Percentiles rank a stretch among this genome's conserved stretches.
phyloP scores from a whole-genome alignment of 2,797 vertebrate species.

The Sebastes flavidus region DNA sequence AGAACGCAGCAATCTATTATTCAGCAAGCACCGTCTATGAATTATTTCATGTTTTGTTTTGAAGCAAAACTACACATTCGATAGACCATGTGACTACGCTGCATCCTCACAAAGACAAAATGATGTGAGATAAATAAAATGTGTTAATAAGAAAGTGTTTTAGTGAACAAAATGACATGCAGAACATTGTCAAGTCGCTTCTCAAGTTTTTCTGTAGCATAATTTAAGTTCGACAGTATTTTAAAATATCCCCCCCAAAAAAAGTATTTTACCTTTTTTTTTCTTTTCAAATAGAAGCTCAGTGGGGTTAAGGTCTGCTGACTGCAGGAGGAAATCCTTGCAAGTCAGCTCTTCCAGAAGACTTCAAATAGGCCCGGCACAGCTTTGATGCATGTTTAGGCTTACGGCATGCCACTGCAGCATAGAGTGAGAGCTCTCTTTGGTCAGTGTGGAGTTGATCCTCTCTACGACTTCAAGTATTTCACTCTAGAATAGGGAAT shows the following conservation, averaged over 20 bases:
- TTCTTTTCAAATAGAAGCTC: slow-evolving; percentile 13
- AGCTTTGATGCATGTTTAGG: slow-evolving; percentile 69
- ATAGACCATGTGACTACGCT: not conserved
- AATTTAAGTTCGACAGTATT: not conserved
- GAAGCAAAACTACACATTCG: not conserved
- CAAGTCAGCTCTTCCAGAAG: slow-evolving; percentile 62
- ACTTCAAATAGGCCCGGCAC: slow-evolving; percentile 52
- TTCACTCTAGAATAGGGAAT: not conserved
- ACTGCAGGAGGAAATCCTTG: slow-evolving; percentile 58
- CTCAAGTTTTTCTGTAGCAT: not conserved
- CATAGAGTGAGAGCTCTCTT: slow-evolving; percentile 24
- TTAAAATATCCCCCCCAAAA: not conserved
- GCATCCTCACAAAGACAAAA: not conserved
- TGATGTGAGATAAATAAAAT: not conserved
- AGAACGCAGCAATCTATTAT: not conserved
- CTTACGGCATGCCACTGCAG: slow-evolving; percentile 50
- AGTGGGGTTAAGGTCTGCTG: slow-evolving; percentile 55
- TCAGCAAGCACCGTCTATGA: not conserved
- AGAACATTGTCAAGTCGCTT: not conserved
- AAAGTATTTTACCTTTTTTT: not conserved
- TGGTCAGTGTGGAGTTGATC: slow-evolving; percentile 44
- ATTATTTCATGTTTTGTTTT: slow-evolving; percentile 2
- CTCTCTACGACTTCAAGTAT: not conserved
- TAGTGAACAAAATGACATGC: not conserved
- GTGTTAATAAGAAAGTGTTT: not conserved